Base-by-base conservation (phyloP, 2,888 invertebrate species). In the Helicoverpa assulta region DNA sequence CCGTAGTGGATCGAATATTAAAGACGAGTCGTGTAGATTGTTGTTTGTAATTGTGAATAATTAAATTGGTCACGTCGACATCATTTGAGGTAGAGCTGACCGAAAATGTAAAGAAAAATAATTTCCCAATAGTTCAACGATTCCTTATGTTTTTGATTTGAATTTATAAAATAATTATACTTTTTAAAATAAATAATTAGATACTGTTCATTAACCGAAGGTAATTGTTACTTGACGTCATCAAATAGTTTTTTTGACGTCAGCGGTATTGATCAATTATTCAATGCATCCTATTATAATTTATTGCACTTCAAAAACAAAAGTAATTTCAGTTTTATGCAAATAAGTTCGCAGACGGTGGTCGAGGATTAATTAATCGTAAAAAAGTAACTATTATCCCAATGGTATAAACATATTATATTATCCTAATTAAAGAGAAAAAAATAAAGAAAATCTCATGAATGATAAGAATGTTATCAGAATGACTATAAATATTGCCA, bases 1-100 rank as follows among this genome's bases (percentile, higher is more conserved):
- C 83, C 82, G 76, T 56, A 51, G 57, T 76, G 16, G 33, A 73
- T 70, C 55, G 57, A 60, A 50, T 21, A 68, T 58, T n/a, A 14
- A 62, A 40, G 56, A 40, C 12, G 47, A 55, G 18, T 60, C 40
- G 40, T 54, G 37, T 21, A 33, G 37, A 50, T 60, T 53, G 53
- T 58, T 60, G 58, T 63, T 56, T 5, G 14, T 65, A 12, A 37
- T 50, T 19, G 58, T 71, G 21, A 68, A 75, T 73, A 80, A 60
- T 43, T 60, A 69, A 5, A 47, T 40, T 78, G 2, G n/a, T 33
- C 47, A 56, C 4, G 37, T 50, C 18, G 19, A 43, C n/a, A 16
- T 21, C 3, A 21, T 50, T 2, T 33, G 18, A 16, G 33, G n/a
- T 29, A 52, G n/a, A 2, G 57, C 8, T 53, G 1, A 4, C 2